Evolutionary conservation across 2,113 vertebrate species (phyloP).

Genomic region (Halichoeres trimaculatus): DNA sequence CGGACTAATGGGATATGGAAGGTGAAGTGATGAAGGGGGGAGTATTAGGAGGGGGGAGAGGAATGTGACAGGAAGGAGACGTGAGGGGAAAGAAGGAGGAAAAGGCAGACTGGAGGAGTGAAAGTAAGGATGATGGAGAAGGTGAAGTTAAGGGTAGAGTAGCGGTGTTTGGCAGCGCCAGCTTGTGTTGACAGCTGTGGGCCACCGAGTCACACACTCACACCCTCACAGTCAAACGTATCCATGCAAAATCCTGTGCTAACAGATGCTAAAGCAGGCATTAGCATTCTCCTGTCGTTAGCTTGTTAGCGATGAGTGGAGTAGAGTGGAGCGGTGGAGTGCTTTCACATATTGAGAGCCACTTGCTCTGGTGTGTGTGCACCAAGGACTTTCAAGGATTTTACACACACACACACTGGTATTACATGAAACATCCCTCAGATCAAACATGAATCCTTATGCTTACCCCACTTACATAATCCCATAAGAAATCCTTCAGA

Average conservation of each 20-base stretch:
- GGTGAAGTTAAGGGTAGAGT: slow-evolving; percentile 59
- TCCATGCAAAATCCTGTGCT: background rate
- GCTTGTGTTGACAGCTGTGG: slow-evolving; percentile 65
- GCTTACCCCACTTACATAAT: background rate
- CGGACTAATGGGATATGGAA: slow-evolving; percentile 44
- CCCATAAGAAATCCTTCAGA: background rate
- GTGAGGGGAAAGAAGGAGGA: slow-evolving; percentile 31
- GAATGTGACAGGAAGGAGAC: slow-evolving; percentile 27
- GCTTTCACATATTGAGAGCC: slow-evolving; percentile 34
- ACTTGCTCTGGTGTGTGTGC: slow-evolving; percentile 21
- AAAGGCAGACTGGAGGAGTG: background rate
- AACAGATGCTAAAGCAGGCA: slow-evolving; percentile 48
- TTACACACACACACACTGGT: slow-evolving; percentile 1
- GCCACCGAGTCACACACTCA: slow-evolving; percentile 21
- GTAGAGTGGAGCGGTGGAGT: slow-evolving; percentile 31
- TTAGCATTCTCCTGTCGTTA: slow-evolving; percentile 63
- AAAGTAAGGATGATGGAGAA: slow-evolving; percentile 34
- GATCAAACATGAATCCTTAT: slow-evolving; percentile 11
- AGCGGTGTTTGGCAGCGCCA: slow-evolving; percentile 53
- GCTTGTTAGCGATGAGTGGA: slow-evolving; percentile 48
- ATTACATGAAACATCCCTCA: slow-evolving; percentile 4
- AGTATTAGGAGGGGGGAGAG: background rate
- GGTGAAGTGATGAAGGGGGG: slow-evolving; percentile 1
- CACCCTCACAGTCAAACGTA: background rate
- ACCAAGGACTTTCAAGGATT: slow-evolving; percentile 56